phyloP scores from a whole-genome alignment of 2,888 invertebrate species.

The Leistus spinibarbis region DNA sequence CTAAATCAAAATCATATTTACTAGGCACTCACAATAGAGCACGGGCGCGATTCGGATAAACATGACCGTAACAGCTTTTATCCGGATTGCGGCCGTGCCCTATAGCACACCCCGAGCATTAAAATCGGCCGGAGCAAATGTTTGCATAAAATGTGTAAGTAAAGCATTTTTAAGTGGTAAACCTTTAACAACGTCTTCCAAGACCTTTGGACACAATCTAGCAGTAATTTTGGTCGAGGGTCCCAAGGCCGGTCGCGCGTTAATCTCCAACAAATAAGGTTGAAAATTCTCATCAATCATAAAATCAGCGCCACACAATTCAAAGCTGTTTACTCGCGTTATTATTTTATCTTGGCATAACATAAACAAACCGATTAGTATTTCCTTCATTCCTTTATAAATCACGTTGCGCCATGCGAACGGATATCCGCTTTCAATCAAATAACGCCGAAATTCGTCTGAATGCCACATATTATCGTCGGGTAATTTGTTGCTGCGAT shows the following conservation, averaged over 20 bases:
- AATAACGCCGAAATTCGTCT: conserved; percentile 70
- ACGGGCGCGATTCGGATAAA: no score
- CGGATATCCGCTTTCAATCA: conserved; percentile 62
- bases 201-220: conserved; percentile 77
- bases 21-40: no score
- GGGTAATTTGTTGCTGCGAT: conserved; percentile 69
- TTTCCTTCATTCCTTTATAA: conserved; percentile 84
- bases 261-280: conserved; percentile 93
- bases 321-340: conserved; percentile 77
- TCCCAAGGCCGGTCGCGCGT: conserved; percentile 84
- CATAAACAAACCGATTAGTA: conserved; percentile 79
- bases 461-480: conserved; percentile 85
- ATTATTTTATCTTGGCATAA: conserved; percentile 77
- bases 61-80: no score
- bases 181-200: conserved; percentile 90
- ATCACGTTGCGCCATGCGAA: conserved; percentile 75
- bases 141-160: not conserved
- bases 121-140: not conserved
- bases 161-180: conserved; percentile 36
- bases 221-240: conserved; percentile 84
- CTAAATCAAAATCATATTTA: no score
- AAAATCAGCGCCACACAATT: conserved; percentile 92
- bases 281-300: conserved; percentile 83
- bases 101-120: not conserved
- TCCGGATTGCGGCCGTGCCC: no score